phyloP scores from a whole-genome alignment of 2,888 invertebrate species.

The Mantis religiosa region DNA sequence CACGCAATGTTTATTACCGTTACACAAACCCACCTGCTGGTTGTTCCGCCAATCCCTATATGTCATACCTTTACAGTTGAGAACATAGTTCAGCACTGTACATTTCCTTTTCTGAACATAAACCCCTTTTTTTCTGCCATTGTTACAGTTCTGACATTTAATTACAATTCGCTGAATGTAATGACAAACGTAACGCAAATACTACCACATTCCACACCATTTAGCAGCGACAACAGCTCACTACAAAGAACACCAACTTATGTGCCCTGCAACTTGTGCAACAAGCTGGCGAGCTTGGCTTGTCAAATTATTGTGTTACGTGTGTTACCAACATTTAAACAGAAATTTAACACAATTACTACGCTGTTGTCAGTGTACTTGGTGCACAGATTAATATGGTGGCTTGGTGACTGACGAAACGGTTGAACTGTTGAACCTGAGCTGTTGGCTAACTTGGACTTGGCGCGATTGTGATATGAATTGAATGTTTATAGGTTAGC shows the following conservation, averaged over 20 bases:
- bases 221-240: background rate
- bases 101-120: background rate
- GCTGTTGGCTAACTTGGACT: background rate
- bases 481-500: background rate
- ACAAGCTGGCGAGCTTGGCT: background rate
- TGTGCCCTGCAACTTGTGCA: background rate
- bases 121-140: background rate
- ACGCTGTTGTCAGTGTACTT: no score
- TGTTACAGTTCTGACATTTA: background rate
- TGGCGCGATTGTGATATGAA: background rate
- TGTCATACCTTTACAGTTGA: background rate
- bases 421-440: no score
- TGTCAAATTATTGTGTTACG: background rate
- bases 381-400: no score
- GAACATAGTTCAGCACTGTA: background rate
- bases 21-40: constrained; percentile 11
- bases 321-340: background rate
- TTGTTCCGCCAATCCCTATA: constrained; percentile 11
- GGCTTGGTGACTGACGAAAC: no score
- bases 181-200: background rate
- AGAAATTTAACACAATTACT: background rate
- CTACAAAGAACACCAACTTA: no score
- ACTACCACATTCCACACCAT: background rate
- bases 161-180: background rate
- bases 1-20: background rate